Evolutionary conservation across 1,140 invertebrate species (phyloP).

Genomic region (Tribolium castaneum): DNA sequence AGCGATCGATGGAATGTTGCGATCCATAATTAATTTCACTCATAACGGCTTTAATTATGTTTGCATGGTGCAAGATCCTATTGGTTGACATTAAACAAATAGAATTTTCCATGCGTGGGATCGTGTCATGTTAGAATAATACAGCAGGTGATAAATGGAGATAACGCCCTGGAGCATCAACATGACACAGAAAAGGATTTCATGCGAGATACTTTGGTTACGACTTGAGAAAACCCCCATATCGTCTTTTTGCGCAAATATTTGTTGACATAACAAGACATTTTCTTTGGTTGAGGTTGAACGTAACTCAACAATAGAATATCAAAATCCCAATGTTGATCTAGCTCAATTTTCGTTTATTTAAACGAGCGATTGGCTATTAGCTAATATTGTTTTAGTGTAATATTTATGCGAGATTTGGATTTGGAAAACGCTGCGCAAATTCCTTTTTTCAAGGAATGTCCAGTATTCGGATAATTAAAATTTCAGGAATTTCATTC

Average conservation of each 20-base stretch:
- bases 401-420: neutral
- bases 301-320: neutral
- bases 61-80: conserved; percentile 5
- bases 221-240: neutral
- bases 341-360: too few relatives aligned
- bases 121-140: conserved; percentile 26
- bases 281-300: neutral
- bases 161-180: conserved; percentile 32
- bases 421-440: neutral
- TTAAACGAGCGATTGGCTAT: neutral
- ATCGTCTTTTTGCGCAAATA: conserved; percentile 17
- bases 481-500: neutral
- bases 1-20: neutral
- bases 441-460: neutral
- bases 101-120: conserved; percentile 26
- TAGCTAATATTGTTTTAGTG: neutral
- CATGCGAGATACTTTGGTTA: conserved; percentile 25
- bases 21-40: conserved; percentile 18
- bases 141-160: conserved; percentile 37
- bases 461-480: neutral
- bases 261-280: conserved; percentile 15
- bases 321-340: neutral
- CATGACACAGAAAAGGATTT: conserved; percentile 33
- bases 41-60: neutral
- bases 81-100: conserved; percentile 19